Conservation (phyloP, 2,888 invertebrate species). For the Sceliomorpha sp. region DNA sequence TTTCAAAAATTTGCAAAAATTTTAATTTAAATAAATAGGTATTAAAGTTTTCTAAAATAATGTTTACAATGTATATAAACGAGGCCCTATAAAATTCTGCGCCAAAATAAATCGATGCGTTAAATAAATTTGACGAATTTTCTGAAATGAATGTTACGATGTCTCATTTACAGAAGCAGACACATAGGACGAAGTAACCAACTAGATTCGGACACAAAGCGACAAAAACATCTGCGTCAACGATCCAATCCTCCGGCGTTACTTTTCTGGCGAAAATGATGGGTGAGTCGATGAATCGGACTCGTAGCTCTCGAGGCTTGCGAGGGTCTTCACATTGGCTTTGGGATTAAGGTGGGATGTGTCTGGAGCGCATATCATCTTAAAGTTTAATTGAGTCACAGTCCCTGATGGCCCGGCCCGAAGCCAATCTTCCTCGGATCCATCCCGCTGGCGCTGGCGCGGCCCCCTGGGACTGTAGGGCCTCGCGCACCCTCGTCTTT, state of each 20-base stretch:
- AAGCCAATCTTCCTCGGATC: conserved; percentile 75
- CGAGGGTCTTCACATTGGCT: conserved; percentile 38
- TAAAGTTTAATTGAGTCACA: conserved; percentile 88
- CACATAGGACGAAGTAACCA: background rate
- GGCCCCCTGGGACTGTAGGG: conserved; percentile 49
- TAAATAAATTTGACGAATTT: too few species aligned
- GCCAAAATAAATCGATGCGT: too few species aligned
- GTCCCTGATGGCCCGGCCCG: conserved; percentile 82
- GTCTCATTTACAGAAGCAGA: too few species aligned
- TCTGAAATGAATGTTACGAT: too few species aligned
- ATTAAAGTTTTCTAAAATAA: too few species aligned
- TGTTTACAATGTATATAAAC: too few species aligned
- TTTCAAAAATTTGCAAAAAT: too few species aligned
- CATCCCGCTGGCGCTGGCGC: conserved; percentile 62
- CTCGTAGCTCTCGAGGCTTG: conserved; percentile 30
- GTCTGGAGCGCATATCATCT: conserved; percentile 82
- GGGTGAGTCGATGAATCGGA: conserved; percentile 42
- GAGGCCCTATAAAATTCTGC: too few species aligned
- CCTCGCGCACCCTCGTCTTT: conserved; percentile 56
- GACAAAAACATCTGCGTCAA: conserved; percentile 18
- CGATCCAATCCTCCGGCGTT: conserved; percentile 21
- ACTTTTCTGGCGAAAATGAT: conserved; percentile 36
- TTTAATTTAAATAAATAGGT: too few species aligned
- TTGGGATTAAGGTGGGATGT: conserved; percentile 70
- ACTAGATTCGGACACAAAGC: conserved; percentile 19